These are phyloP conservation scores for Sphaeramia orbicularis DNA, from an alignment of 2,797 vertebrate species.

Conservation along the genomic window DNA sequence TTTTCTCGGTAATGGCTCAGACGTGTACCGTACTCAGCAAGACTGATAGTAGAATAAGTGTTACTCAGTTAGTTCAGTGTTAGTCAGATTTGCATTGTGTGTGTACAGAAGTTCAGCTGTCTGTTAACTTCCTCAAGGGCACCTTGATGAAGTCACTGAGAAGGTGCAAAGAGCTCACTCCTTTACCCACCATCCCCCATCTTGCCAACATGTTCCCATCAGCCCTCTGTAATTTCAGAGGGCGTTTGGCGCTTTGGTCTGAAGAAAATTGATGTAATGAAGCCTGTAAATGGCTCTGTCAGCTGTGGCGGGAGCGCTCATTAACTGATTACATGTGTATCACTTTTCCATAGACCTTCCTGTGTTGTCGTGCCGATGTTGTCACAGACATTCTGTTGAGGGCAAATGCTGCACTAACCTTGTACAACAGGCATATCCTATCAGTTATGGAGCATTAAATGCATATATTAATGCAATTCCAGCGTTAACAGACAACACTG, in stretches of 20 bases:
- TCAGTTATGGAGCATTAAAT: no score
- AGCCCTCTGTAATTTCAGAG: constrained; percentile 66
- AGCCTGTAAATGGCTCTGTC: constrained; percentile 13
- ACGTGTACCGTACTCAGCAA: not conserved
- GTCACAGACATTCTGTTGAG: constrained; percentile 32
- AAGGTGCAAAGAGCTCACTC: not conserved
- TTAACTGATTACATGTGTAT: constrained; percentile 41
- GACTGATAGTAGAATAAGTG: no score
- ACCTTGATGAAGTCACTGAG: not conserved
- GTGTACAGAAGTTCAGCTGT: not conserved
- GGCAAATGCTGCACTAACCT: not conserved
- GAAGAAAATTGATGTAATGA: constrained; percentile 2
- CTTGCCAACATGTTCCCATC: not conserved
- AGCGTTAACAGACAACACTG: no score
- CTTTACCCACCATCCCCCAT: not conserved
- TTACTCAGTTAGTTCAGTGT: no score
- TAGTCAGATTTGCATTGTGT: not conserved
- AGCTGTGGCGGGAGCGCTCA: constrained; percentile 7
- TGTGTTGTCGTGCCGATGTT: constrained; percentile 7
- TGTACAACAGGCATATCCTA: not conserved
- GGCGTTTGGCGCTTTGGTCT: constrained; percentile 38
- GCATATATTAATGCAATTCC: no score
- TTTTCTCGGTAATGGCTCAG: not conserved
- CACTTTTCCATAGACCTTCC: constrained; percentile 27
- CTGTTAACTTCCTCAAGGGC: constrained; percentile 21